Evolutionary conservation across 1,140 invertebrate species (phyloP).

Genomic region (Nasonia giraulti): DNA sequence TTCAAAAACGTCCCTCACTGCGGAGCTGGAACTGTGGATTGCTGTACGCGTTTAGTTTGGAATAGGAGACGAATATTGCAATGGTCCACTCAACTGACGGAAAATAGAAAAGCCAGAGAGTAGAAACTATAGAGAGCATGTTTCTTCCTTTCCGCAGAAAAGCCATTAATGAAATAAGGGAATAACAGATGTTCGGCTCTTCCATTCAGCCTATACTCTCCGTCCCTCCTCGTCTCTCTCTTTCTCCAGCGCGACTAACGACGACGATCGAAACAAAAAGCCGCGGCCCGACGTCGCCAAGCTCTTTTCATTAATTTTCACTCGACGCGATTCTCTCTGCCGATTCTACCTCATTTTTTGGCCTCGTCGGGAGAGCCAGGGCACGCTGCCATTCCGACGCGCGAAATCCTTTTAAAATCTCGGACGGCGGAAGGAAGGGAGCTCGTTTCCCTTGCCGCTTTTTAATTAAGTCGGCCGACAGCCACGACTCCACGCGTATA

Average conservation of each 20-base stretch:
- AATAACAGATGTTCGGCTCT: conserved; percentile 13
- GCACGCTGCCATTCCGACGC: not conserved
- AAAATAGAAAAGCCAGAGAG: no score
- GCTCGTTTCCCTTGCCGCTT: conserved; percentile 21
- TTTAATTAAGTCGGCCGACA: conserved; percentile 53
- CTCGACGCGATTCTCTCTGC: not conserved
- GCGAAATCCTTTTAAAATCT: conserved; percentile 38
- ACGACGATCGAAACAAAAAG: not conserved
- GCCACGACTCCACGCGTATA: conserved; percentile 14
- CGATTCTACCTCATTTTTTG: not conserved
- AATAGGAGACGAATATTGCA: no score
- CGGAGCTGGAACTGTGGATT: no score
- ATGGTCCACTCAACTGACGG: no score
- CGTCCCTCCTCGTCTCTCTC: no score
- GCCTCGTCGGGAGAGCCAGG: not conserved
- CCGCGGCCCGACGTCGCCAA: not conserved
- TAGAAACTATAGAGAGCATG: no score
- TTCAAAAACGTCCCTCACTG: not conserved
- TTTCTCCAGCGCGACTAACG: not conserved
- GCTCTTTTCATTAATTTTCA: conserved; percentile 32
- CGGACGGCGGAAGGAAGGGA: not conserved
- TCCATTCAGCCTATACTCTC: not conserved
- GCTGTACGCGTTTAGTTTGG: no score
- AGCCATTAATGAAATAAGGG: not conserved
- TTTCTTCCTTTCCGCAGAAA: not conserved